A percentile compares a stretch with the other conserved stretches of the same genome.
phyloP scores from a whole-genome alignment of 2,888 invertebrate genomes.

The Spisula solida region DNA sequence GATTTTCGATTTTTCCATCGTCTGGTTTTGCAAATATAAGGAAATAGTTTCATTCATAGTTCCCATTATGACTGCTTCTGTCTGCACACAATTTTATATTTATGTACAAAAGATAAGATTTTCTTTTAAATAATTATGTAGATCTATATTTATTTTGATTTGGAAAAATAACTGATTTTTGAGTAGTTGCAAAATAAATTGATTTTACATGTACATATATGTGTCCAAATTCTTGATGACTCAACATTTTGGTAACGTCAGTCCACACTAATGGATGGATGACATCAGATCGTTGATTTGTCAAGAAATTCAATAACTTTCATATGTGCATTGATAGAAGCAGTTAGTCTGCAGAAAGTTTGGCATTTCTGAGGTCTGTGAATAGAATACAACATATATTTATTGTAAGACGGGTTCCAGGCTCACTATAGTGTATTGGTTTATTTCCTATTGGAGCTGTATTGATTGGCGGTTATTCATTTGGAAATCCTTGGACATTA shows the following conservation, averaged over 20 bases:
- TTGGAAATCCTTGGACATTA: conserved; percentile 33
- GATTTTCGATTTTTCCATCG: conserved; percentile 3
- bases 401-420: not conserved
- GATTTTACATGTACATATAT: not conserved
- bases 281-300: not conserved
- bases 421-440: conserved; percentile 22
- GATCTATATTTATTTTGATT: not conserved
- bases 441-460: conserved; percentile 39
- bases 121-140: not conserved
- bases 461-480: conserved; percentile 28
- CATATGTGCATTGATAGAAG: conserved; percentile 1
- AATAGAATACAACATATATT: conserved; percentile 6
- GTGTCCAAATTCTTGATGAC: not conserved
- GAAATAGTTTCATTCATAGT: not conserved
- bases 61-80: not conserved
- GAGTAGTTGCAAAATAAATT: not conserved
- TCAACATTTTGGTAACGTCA: not conserved
- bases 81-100: not conserved
- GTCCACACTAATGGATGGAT: not conserved
- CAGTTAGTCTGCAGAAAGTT: conserved; percentile 9
- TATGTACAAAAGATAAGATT: not conserved
- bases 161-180: not conserved
- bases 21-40: not conserved
- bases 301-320: not conserved
- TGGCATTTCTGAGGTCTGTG: not conserved